Evolutionary conservation across 2,888 invertebrate genomes (phyloP).

Genomic region (Carpatolechia fugitivella): DNA sequence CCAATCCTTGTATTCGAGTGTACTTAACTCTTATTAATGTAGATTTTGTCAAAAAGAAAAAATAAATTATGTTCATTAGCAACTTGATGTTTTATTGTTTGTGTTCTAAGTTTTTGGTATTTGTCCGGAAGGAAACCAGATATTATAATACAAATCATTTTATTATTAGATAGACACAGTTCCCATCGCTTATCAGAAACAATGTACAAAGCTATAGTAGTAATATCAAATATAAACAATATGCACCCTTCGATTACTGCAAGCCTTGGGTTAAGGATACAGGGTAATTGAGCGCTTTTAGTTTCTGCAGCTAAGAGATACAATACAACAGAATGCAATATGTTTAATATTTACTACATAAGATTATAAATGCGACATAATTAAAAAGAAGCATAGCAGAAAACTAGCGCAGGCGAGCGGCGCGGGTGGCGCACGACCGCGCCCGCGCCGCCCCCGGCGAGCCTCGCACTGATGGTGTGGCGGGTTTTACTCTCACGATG

Average conservation of each 20-base stretch:
- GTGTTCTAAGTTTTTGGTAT: background rate
- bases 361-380: conserved; percentile 71
- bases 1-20: conserved; percentile 78
- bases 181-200: conserved; percentile 85
- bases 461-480: conserved; percentile 35
- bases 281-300: conserved; percentile 78
- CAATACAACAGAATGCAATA: conserved; percentile 73
- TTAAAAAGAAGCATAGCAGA: conserved; percentile 73
- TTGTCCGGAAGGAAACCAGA: conserved; percentile 40
- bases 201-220: conserved; percentile 85
- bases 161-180: conserved; percentile 85
- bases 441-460: conserved; percentile 31
- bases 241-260: conserved; percentile 79
- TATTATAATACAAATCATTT: conserved; percentile 85
- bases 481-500: conserved; percentile 71
- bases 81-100: conserved; percentile 42
- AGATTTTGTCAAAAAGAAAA: conserved; percentile 73
- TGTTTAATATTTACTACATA: conserved; percentile 73
- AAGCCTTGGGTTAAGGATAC: conserved; percentile 76
- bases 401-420: conserved; percentile 28
- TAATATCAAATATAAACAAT: conserved; percentile 81
- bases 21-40: conserved; percentile 76
- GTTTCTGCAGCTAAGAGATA: conserved; percentile 71
- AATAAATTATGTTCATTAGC: conserved; percentile 78
- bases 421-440: conserved; percentile 14